Evolutionary conservation across 2,797 vertebrate genomes (phyloP).

Genomic region (Lagorchestes hirsutus): DNA sequence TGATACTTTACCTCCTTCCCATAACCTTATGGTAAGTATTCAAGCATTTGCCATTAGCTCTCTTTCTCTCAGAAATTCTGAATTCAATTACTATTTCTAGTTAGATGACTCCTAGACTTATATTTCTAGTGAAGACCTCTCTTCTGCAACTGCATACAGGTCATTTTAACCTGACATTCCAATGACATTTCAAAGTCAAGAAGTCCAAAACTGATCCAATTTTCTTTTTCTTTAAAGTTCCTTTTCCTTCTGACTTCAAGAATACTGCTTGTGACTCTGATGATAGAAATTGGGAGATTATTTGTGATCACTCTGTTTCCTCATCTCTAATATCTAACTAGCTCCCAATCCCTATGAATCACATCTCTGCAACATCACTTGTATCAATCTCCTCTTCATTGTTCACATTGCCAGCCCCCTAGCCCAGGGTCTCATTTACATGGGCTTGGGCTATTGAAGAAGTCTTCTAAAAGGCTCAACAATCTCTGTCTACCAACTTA

Average conservation of each 20-base stretch:
- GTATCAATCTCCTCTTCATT: neutral
- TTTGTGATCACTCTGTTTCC: neutral
- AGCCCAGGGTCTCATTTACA: neutral
- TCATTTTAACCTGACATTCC: neutral
- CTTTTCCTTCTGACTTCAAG: neutral
- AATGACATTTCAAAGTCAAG: neutral
- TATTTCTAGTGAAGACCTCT: neutral
- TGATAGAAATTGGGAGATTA: neutral
- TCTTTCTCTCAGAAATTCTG: neutral
- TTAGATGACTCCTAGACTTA: neutral
- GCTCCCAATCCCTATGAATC: neutral
- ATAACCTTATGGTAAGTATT: neutral
- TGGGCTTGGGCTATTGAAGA: neutral
- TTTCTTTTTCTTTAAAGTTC: neutral
- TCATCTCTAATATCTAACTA: neutral
- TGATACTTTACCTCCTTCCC: neutral
- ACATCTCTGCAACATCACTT: neutral
- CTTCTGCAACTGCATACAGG: neutral
- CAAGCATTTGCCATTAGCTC: neutral
- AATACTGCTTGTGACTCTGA: neutral
- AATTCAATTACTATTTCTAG: neutral
- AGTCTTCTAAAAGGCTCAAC: neutral
- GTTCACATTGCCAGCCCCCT: neutral
- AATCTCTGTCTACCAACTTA: neutral
- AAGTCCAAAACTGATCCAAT: neutral